Evolutionary conservation across 2,113 vertebrate species (phyloP), one percentile per base, ranked within the genome.

Genomic region (Poeciliopsis retropinna): DNA sequence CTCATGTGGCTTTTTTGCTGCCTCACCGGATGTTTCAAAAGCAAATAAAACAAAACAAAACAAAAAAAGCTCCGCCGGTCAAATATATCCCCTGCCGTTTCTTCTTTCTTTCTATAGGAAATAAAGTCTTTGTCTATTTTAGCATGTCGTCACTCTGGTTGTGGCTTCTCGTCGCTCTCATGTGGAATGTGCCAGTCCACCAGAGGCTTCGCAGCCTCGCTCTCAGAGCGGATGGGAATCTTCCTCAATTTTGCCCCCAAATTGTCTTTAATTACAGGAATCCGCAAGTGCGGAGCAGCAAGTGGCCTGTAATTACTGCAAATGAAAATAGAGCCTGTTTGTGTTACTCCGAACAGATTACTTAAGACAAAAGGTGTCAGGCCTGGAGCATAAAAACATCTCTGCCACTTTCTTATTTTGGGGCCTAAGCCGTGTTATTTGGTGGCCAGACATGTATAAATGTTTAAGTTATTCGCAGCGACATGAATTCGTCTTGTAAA

Each of bases 251-350:
- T 82, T 75, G 34, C 61, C 70, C 57, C 66, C 29, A 63, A 61
- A 77, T 79, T 75, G 84, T 81, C 71, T 79, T 78, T 89, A 90
- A 92, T 92, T 90, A 92, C 31, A 89, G 72, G 67, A 80, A 31
- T 67, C 73, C 1, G 10, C 66, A 10, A 63, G 64, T 13, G 25
- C 74, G 66, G 62, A 78, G 75, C 69, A 57, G 68, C 15, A 39
- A 65, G 63, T 60, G 62, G 70, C 79, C 87, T 92, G 17, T 91
- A 83, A 91, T 92, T 91, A 89, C 81, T 60, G 8, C 2, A 39
- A 80, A 41, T 76, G 72, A 65, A 88, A 87, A 86, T 83, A 80
- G 80, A 83, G 72, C 70, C 28, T 25, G 62, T 65, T 72, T 81
- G 81, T 88, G 81, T 87, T 79, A 47, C 79, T 83, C 67, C 71